Evolutionary conservation across 2,888 invertebrate species (phyloP).

Genomic region (Erebia epiphron): DNA sequence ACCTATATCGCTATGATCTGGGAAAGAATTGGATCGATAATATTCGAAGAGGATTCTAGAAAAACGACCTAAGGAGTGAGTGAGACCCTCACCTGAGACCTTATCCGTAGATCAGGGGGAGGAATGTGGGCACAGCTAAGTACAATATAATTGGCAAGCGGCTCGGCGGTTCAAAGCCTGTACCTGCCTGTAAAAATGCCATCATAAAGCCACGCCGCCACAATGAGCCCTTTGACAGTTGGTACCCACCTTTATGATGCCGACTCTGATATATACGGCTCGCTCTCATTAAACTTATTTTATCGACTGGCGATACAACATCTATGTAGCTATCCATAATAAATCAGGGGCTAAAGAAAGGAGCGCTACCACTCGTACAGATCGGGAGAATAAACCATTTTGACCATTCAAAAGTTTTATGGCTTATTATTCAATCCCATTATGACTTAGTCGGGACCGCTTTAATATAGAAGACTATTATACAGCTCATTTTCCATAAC

Average conservation of each 20-base stretch:
- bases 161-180: conserved; percentile 74
- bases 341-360: conserved; percentile 69
- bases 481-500: conserved; percentile 73
- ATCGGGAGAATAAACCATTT: conserved; percentile 72
- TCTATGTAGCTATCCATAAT: conserved; percentile 70
- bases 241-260: conserved; percentile 79
- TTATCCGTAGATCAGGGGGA: conserved; percentile 35
- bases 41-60: no score
- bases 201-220: conserved; percentile 77
- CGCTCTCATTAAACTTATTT: conserved; percentile 78
- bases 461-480: conserved; percentile 75
- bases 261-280: conserved; percentile 77
- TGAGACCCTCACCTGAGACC: conserved; percentile 37
- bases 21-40: no score
- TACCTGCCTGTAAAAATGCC: conserved; percentile 81
- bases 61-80: conserved; percentile 18
- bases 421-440: conserved; percentile 78
- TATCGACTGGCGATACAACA: conserved; percentile 74
- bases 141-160: conserved; percentile 81
- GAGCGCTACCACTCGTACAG: conserved; percentile 61
- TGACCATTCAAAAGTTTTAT: conserved; percentile 77
- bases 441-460: conserved; percentile 70
- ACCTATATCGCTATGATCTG: no score
- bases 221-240: conserved; percentile 81
- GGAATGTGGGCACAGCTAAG: conserved; percentile 63